These are phyloP conservation scores for Nicator chloris DNA, from an alignment of 2,113 vertebrate genomes.

Conservation along the genomic window DNA sequence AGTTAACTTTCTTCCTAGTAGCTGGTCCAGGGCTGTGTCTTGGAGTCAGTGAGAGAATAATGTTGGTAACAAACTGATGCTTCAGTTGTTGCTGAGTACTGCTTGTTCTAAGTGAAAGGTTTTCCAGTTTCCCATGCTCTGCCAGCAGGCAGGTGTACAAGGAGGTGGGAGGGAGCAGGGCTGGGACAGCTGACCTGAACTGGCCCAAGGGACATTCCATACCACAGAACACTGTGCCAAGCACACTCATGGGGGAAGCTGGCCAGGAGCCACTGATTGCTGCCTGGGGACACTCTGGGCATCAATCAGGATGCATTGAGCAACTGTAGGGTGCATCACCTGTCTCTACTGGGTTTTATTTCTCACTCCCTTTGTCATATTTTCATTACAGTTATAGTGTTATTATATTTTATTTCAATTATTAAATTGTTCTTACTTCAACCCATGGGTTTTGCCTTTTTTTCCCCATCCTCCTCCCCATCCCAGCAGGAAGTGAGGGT, in stretches of 20 bases:
- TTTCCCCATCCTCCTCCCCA: not conserved
- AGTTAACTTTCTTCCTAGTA: not conserved
- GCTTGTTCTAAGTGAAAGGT: not conserved
- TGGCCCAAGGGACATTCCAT: not conserved
- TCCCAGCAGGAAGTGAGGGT: not conserved
- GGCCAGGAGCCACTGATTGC: not conserved
- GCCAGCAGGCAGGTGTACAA: not conserved
- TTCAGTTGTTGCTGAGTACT: not conserved
- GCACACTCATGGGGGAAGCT: not conserved
- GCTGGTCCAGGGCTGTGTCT: not conserved
- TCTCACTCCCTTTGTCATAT: not conserved
- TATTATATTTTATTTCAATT: not conserved
- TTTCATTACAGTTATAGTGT: not conserved
- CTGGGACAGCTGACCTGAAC: not conserved
- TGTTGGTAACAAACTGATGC: not conserved
- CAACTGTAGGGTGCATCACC: not conserved
- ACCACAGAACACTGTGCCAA: not conserved
- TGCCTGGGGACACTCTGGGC: not conserved
- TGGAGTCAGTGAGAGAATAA: not conserved
- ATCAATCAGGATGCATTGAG: not conserved
- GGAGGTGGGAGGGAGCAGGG: not conserved
- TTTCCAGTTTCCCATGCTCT: not conserved
- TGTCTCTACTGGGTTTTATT: not conserved
- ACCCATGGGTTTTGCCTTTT: not conserved
- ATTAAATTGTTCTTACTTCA: not conserved